Evolutionary conservation across 2,113 vertebrate genomes (phyloP).

Genomic region (Genyomyrus donnyi): DNA sequence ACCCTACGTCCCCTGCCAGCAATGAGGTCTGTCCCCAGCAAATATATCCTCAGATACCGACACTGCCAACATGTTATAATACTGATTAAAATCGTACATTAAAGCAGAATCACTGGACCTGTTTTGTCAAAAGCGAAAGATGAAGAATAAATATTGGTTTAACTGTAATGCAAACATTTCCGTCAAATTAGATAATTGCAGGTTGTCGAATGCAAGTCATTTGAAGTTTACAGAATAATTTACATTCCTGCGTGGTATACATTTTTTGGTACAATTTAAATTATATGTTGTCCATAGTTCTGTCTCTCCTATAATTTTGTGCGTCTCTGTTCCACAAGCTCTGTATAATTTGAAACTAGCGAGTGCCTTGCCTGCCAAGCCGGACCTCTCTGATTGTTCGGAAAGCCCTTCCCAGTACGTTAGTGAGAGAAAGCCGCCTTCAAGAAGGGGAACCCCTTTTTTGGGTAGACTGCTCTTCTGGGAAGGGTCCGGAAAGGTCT

Average conservation of each 20-base stretch:
- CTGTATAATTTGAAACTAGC: slow-evolving; percentile 80
- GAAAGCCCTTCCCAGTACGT: slow-evolving; percentile 16
- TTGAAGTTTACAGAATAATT: slow-evolving; percentile 74
- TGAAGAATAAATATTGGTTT: slow-evolving; percentile 84
- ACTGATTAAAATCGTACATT: not conserved
- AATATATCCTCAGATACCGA: not conserved
- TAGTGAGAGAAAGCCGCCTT: slow-evolving; percentile 16
- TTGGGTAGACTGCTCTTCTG: not conserved
- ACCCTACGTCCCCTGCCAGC: not conserved
- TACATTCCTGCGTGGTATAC: slow-evolving; percentile 76
- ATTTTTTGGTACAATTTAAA: slow-evolving; percentile 83
- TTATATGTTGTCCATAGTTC: slow-evolving; percentile 86
- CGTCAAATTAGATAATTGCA: slow-evolving; percentile 80
- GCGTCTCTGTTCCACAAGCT: slow-evolving; percentile 80
- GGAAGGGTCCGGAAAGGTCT: not conserved
- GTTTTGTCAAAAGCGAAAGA: slow-evolving; percentile 57
- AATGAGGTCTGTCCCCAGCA: not conserved
- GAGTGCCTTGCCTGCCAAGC: slow-evolving; percentile 71
- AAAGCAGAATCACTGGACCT: slow-evolving; percentile 9
- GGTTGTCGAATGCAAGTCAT: slow-evolving; percentile 74
- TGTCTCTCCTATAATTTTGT: slow-evolving; percentile 85
- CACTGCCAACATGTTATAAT: not conserved
- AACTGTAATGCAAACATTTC: slow-evolving; percentile 83
- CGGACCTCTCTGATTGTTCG: slow-evolving; percentile 66
- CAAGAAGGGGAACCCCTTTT: not conserved